Base-by-base conservation (phyloP, 2,888 invertebrate species). In the Spodoptera littoralis region DNA sequence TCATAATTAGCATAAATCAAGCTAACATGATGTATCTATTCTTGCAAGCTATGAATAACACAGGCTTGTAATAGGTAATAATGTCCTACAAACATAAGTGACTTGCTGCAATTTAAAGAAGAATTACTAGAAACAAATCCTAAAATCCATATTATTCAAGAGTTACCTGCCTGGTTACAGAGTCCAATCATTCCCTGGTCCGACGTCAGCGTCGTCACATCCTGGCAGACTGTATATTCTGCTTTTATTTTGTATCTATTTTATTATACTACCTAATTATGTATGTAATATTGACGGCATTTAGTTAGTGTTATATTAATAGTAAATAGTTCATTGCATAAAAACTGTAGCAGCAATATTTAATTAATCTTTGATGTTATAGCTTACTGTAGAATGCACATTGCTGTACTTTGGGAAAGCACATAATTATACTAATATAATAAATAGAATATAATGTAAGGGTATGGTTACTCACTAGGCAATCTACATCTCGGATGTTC, bases 201-300 rank as follows among this genome's bases (percentile, higher is more conserved):
- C 71, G 50, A 47, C 65, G 75, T 42, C n/a, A 65, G 65, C 65
- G 61, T 67, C 60, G 18, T 24, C 30, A 53, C 6, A 6, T 8
- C 36, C 45, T 24, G 42, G 53, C 55, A 48, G 18, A 66, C 67
- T 2, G 50, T 45, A 58, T 13, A 30, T 46, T 24, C 49, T 61
- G 46, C 52, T 73, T 60, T 46, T 64, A 53, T 51, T 55, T 58
- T 68, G 4, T 77, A 24, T 73, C 58, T 49, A 54, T 65, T 41
- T 58, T 6, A 52, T 58, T 12, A 43, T 58, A 59, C 22, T 59
- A 47, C 36, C 36, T 74, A 49, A 70, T 56, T 30, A 54, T 18
- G 58, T 75, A 70, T 65, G 55, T 65, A 61, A 58, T 54, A 42
- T 66, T 69, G 54, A 53, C 76, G 63, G 62, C 61, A 76, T 76